These are phyloP conservation scores for Thereva unica DNA, from an alignment of 2,888 invertebrate genomes.

Conservation along the genomic window DNA sequence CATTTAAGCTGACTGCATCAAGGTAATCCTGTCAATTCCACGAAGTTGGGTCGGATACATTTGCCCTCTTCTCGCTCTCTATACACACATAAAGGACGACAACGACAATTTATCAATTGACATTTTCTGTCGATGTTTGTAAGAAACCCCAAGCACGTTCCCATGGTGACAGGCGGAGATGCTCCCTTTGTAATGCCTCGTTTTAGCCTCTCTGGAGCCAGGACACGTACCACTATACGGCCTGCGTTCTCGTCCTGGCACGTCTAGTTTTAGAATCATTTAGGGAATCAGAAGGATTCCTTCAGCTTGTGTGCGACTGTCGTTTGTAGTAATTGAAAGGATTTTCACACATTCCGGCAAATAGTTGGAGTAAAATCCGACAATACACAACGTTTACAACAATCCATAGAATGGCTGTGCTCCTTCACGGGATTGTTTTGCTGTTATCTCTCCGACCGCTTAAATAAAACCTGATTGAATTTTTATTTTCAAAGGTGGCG, in stretches of 20 bases:
- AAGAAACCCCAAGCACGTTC: conserved; percentile 23
- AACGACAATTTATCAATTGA: conserved; percentile 30
- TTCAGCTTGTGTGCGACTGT: conserved; percentile 32
- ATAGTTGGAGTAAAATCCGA: conserved; percentile 38
- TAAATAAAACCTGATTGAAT: no score
- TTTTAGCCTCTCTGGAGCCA: conserved; percentile 9
- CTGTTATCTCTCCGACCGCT: no score
- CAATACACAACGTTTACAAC: no score
- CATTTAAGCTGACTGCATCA: conserved; percentile 21
- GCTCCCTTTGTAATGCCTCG: conserved; percentile 2
- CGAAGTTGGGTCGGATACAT: conserved; percentile 1
- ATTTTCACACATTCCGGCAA: conserved; percentile 40
- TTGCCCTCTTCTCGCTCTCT: not conserved
- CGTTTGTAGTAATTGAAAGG: conserved; percentile 40
- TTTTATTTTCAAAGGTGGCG: no score
- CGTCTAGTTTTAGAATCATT: conserved; percentile 40
- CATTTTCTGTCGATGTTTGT: conserved; percentile 20
- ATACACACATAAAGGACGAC: not conserved
- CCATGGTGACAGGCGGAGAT: conserved; percentile 23
- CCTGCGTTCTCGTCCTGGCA: conserved; percentile 38
- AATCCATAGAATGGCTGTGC: no score
- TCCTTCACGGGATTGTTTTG: no score
- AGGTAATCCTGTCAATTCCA: conserved; percentile 26
- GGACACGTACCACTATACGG: conserved; percentile 31
- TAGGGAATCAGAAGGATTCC: conserved; percentile 38